Evolutionary conservation across 1,140 invertebrate species (phyloP), one percentile per base, ranked within the genome.

Genomic region (Aphelinus atriplicis): DNA sequence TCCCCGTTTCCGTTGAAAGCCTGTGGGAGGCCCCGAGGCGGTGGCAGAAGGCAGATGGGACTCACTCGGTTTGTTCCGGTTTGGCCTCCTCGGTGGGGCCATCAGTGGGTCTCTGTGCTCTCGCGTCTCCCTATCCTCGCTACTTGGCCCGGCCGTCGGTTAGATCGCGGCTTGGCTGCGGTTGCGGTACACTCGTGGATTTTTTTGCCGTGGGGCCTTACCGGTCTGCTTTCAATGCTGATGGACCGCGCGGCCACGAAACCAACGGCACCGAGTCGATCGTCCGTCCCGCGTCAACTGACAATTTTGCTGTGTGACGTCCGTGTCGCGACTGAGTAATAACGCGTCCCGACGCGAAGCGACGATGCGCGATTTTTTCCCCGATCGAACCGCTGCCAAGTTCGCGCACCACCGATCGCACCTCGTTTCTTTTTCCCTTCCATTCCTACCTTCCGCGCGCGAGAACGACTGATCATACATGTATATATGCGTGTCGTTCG

Each of bases 291-390:
- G 43, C 55, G n/a, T 65, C 71, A 45, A 74, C 51, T 64, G 60
- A 9, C 65, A 63, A 74, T 63, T 74, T 74, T 69, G 53, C 4
- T 2, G 42, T 65, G 62, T 51, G 26, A 42, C 51, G 26, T 10
- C 3, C 51, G 3, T 56, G 48, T 4, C 5, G 6, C 58, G 26
- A 47, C 48, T 10, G n/a, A 42, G 51, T 26, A 50, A 42, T 51
- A 65, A 65, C 63, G 51, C 50, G 48, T 57, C 26, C 51, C 55
- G 56, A 65, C 63, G 71, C 7, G 46, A 56, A 45, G 55, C 50
- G 64, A 47, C 61, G 70, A 70, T 70, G 46, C 57, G 68, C 58
- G 64, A 43, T 64, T 63, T 64, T 10, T 65, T 26, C 26, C 71
- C 43, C n/a, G 10, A 42, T 7, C 42, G 10, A 57, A 26, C 9